Percentiles rank a stretch among this genome's conserved stretches.
Conservation (phyloP, 2,113 vertebrate genomes). For the Microtus pennsylvanicus region DNA sequence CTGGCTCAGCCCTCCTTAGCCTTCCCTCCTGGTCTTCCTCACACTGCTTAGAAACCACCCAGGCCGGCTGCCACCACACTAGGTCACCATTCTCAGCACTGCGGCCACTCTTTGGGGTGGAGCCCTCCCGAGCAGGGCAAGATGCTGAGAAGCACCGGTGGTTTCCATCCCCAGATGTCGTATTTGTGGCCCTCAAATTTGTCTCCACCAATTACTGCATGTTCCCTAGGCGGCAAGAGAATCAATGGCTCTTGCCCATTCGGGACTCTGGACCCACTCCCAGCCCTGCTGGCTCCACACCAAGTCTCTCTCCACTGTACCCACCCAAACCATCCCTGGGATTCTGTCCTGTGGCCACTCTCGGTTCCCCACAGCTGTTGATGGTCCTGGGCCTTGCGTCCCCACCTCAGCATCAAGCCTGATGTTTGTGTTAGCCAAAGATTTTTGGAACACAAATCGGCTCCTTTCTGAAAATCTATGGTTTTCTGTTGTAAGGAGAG, state of each 20-base stretch:
- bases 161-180: not conserved
- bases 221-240: not conserved
- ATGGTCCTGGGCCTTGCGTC: accelerated
- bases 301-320: too few species aligned
- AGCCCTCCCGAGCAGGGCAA: accelerated
- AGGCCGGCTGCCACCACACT: not conserved
- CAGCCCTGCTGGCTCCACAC: not conserved
- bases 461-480: not conserved
- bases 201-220: not conserved
- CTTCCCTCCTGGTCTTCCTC: not conserved
- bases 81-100: not conserved
- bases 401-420: too few species aligned
- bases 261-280: not conserved
- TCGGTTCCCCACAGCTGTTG: not conserved
- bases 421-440: not conserved
- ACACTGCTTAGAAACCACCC: not conserved
- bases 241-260: not conserved
- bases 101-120: too few species aligned
- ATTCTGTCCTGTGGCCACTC: not conserved
- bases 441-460: not conserved
- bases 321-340: not conserved
- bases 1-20: too few species aligned
- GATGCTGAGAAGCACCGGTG: not conserved
- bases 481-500: not conserved
- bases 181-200: not conserved